Percentiles rank a stretch among this genome's conserved stretches.
Conservation (phyloP, 2,113 vertebrate species). For the Argyrosomus japonicus region DNA sequence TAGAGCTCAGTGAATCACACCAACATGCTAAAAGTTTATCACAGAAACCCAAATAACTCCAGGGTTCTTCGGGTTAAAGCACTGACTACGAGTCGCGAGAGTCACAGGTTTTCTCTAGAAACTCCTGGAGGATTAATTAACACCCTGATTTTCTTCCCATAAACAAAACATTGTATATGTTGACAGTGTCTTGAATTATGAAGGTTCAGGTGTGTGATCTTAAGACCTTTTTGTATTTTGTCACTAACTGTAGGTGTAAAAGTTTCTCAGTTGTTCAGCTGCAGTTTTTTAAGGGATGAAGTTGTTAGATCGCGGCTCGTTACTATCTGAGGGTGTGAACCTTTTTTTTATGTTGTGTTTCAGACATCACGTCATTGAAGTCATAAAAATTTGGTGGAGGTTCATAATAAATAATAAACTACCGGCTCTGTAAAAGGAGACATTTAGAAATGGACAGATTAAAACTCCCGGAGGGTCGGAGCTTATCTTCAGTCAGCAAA, state of each 20-base stretch:
- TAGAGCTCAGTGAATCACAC: too few relatives aligned
- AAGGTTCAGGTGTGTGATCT: not conserved
- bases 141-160: not conserved
- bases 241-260: not conserved
- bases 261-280: not conserved
- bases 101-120: not conserved
- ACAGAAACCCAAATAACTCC: not conserved
- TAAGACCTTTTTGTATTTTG: not conserved
- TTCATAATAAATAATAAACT: not conserved
- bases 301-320: not conserved
- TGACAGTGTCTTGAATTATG: not conserved
- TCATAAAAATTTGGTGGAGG: conserved; percentile 7
- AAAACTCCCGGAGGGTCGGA: conserved; percentile 37
- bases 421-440: not conserved
- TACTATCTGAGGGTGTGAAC: not conserved
- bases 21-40: too few relatives aligned
- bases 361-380: conserved; percentile 22
- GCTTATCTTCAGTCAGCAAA: conserved; percentile 39
- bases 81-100: not conserved
- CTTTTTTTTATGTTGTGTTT: conserved; percentile 2
- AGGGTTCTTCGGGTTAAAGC: too few relatives aligned
- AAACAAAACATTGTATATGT: too few relatives aligned
- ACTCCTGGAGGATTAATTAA: not conserved
- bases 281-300: too few relatives aligned
- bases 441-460: conserved; percentile 49